Base-by-base conservation (phyloP, 2,113 vertebrate genomes). In the Tauraco erythrolophus region DNA sequence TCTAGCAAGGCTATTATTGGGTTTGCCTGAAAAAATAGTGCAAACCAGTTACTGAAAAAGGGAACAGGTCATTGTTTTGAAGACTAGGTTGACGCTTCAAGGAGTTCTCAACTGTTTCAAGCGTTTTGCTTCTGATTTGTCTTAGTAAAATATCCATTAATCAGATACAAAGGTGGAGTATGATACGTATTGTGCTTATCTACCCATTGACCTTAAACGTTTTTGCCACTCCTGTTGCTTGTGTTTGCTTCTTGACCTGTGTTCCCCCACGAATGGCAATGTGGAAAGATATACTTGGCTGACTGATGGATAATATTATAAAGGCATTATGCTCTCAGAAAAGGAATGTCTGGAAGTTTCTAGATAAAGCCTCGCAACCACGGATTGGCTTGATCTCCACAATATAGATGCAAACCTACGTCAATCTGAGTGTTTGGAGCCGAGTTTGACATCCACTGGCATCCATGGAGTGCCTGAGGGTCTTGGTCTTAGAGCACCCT, bases 201-300 rank as follows among this genome's bases (percentile, higher is more conserved):
- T 69, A 22, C 15, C 14, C 8, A 15, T 4, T 61, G 50, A 45
- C 25, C 9, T 35, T 79, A 72, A 71, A 37, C 4, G 5, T 12
- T 82, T 95, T 91, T 81, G 37, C 19, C 19, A 4, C 35, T 89
- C n/a, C 43, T 48, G 15, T 37, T 60, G 11, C 35, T 22, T 81
- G 74, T 57, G 6, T 58, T 79, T 77, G 16, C 14, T 41, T 46
- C 28, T 60, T 78, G 72, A 4, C 31, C 33, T 4, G 1, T 19
- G 9, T 13, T 90, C 8, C 9, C 24, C 28, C 11, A 10, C 0
- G 0, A 39, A 65, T 28, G 27, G 35, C 10, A n/a, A 27, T 7
- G 22, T 1, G 2, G 19, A 60, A 80, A 19, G 6, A 6, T 27
- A 39, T 19, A 11, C 39, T 23, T 69, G 50, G 16, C 39, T 53